Conservation (phyloP, 2,113 vertebrate genomes). For the Boulengerochromis microlepis region DNA sequence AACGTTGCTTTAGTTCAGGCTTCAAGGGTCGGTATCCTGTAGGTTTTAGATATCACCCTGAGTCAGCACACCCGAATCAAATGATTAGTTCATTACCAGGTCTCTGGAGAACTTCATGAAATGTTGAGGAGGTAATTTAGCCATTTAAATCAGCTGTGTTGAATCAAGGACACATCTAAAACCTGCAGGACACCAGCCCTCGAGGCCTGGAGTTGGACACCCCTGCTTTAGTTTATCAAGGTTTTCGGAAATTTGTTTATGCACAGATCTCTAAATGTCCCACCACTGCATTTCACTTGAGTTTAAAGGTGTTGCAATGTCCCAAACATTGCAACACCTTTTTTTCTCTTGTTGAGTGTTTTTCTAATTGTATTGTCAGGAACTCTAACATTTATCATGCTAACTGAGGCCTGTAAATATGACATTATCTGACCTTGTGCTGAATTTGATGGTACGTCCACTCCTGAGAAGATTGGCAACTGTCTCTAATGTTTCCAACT, state of each 20-base stretch:
- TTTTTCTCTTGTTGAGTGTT: not conserved
- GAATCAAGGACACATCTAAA: not conserved
- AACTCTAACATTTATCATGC: not conserved
- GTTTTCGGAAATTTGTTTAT: not conserved
- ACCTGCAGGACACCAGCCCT: not conserved
- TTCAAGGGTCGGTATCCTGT: not conserved
- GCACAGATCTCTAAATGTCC: not conserved
- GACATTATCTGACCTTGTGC: not conserved
- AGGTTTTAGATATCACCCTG: not conserved
- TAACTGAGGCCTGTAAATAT: not conserved
- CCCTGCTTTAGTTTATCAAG: not conserved
- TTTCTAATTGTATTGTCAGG: not conserved
- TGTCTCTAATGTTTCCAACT: not conserved
- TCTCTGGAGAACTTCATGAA: not conserved
- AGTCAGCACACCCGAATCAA: not conserved
- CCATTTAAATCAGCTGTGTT: not conserved
- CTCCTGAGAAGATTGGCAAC: not conserved
- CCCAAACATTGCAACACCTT: not conserved
- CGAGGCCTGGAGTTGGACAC: not conserved
- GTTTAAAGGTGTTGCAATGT: not conserved
- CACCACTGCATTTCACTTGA: not conserved
- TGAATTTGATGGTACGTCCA: not conserved
- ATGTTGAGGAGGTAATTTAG: not conserved
- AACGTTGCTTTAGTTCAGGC: not conserved
- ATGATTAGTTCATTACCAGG: not conserved